A percentile compares a stretch with the other conserved stretches of the same genome.
Conservation (phyloP, 2,113 vertebrate genomes). For the Phalacrocorax brasilianus region DNA sequence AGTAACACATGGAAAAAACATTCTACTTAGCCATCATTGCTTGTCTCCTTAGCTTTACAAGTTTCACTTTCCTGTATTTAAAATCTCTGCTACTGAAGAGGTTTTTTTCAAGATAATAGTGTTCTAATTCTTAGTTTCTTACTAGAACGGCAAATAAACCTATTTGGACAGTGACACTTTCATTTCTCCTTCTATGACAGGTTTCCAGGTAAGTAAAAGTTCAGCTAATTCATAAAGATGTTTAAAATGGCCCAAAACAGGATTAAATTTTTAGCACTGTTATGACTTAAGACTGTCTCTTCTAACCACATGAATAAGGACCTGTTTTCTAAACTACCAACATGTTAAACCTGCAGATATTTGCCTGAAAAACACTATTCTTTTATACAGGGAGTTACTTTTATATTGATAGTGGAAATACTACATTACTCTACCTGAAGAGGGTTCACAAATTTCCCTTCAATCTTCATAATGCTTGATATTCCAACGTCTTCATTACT, state of each 20-base stretch:
- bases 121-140: background rate
- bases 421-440: conserved; percentile 83
- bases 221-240: background rate
- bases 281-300: background rate
- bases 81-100: background rate
- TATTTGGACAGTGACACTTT: background rate
- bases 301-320: background rate
- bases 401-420: background rate
- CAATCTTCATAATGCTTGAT: conserved; percentile 85
- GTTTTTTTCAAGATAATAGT: background rate
- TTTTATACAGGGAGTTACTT: background rate
- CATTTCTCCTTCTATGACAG: background rate
- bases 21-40: background rate
- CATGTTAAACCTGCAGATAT: background rate
- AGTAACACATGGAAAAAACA: background rate
- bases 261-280: background rate
- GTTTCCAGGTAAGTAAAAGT: background rate
- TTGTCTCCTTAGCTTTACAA: background rate
- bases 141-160: background rate
- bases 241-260: background rate
- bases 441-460: conserved; percentile 92
- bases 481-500: conserved; percentile 79
- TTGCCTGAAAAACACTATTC: background rate
- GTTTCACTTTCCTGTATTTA: background rate
- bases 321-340: background rate